These are phyloP conservation scores for Apoda limacodes DNA, from an alignment of 2,888 invertebrate species.

Conservation along the genomic window DNA sequence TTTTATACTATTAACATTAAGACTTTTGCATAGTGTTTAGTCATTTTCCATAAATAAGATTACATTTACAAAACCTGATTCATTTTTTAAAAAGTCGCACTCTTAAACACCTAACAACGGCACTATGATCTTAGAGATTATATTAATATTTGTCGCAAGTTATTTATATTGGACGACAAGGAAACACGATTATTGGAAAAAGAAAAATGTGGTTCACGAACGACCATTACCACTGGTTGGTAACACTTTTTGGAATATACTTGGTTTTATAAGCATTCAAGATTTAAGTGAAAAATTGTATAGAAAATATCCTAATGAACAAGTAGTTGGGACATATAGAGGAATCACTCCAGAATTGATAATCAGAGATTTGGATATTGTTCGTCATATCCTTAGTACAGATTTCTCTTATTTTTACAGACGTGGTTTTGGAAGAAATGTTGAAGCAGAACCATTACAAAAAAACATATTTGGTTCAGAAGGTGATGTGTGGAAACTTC, in stretches of 20 bases:
- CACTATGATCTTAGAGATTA: too few species aligned
- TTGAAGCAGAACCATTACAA: slow-evolving; percentile 33
- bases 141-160: slow-evolving; percentile 21
- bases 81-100: too few species aligned
- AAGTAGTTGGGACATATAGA: slow-evolving; percentile 37
- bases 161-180: slow-evolving; percentile 32
- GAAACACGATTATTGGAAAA: slow-evolving; percentile 33
- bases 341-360: slow-evolving; percentile 32
- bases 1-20: too few species aligned
- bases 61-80: too few species aligned
- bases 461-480: slow-evolving; percentile 41
- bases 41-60: too few species aligned
- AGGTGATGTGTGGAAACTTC: slow-evolving; percentile 39
- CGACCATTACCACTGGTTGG: slow-evolving; percentile 36
- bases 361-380: slow-evolving; percentile 37
- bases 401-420: slow-evolving; percentile 38
- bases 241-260: slow-evolving; percentile 27
- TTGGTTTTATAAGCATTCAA: slow-evolving; percentile 29
- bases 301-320: slow-evolving; percentile 36
- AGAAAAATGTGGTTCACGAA: slow-evolving; percentile 34
- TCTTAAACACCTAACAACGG: too few species aligned
- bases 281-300: slow-evolving; percentile 32
- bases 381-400: slow-evolving; percentile 32
- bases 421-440: slow-evolving; percentile 31
- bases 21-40: too few species aligned